Conservation (phyloP, 2,113 vertebrate species). For the Neofelis nebulosa region DNA sequence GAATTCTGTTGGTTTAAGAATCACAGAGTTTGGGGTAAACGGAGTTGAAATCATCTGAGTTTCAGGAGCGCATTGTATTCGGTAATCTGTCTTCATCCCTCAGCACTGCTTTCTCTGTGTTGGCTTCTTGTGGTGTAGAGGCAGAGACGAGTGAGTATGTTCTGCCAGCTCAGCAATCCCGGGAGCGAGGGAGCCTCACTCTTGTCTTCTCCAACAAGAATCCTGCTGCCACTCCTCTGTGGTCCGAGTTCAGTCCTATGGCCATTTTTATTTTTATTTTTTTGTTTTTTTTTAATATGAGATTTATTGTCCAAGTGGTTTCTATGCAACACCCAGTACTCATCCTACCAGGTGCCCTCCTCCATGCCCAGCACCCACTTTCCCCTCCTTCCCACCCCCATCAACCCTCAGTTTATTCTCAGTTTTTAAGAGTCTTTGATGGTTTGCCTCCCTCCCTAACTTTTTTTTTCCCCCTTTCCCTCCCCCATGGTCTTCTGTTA, state of each 20-base stretch:
- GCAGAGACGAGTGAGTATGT: background rate
- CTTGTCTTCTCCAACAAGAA: background rate
- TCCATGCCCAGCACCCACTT: no score
- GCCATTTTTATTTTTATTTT: background rate
- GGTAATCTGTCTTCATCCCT: background rate
- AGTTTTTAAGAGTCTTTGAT: no score
- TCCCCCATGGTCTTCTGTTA: no score
- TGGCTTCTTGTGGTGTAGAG: background rate
- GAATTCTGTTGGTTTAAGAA: background rate
- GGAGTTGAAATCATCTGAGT: background rate
- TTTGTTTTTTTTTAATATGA: no score
- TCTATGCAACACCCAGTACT: no score
- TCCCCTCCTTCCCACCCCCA: no score
- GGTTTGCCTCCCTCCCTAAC: no score
- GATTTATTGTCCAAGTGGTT: no score
- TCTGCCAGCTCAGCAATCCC: background rate
- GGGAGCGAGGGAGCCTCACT: background rate
- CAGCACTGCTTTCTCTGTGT: background rate
- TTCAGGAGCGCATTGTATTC: background rate
- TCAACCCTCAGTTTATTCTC: no score
- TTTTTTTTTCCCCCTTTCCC: no score
- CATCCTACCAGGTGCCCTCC: no score
- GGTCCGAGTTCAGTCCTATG: background rate
- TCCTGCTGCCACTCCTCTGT: background rate
- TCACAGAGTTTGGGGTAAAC: background rate